Evolutionary conservation across 2,113 vertebrate species (phyloP), one percentile per base, ranked within the genome.

Genomic region (Gila orcuttii): DNA sequence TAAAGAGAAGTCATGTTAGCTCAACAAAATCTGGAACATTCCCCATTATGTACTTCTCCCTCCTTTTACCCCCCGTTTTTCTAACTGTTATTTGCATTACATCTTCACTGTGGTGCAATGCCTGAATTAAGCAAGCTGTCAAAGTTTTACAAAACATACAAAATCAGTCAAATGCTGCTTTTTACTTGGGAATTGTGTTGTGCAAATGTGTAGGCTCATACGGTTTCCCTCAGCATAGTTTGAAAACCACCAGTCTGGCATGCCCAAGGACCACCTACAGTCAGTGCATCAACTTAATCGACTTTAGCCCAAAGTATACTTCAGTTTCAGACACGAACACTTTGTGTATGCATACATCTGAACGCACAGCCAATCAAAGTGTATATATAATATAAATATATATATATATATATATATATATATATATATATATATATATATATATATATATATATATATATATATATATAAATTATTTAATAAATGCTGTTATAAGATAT

Each of bases 131-230:
- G 10, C 28, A 69, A 39, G 57, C 39, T 10, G 79, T 69, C 64
- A n/a, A 52, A 82, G 19, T 13, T 69, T 55, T 66, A 45, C 45
- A 82, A 82, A 68, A 69, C 62, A 52, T 45, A 68, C 42, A 82
- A 68, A 66, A 10, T 50, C 62, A 82, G 45, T 59, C 21, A 52
- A 33, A 28, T 52, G 45, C 62, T 82, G 13, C n/a, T 66, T 52
- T 52, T 68, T 10, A 31, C 17, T 42, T 55, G 75, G 25, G 45
- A 75, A 25, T n/a, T 62, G 36, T n/a, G 76, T 79, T 59, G 33
- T 42, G 31, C 57, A 60, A 62, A 78, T 78, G 31, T 5, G 42
- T 75, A 28, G 42, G 42, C 42, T 75, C 73, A 2, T 75, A 50
- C 42, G 12, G n/a, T 36, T 79, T 79, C n/a, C 23, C 13, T 62